Conservation (phyloP, 2,797 vertebrate genomes). For the Paratrypauchen microcephalus region DNA sequence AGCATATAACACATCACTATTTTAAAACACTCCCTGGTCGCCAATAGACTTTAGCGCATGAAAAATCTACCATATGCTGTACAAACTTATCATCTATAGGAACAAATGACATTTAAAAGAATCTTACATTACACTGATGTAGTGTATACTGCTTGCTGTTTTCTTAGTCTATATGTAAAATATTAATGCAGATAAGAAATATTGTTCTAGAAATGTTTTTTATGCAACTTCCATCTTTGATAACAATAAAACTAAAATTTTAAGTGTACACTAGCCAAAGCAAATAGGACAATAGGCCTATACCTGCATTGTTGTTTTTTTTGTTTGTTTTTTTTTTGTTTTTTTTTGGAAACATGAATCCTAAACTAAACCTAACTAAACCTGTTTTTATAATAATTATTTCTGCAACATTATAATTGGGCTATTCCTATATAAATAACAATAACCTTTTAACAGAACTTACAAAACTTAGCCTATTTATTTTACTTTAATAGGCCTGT, state of each 20-base stretch:
- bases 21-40: slow-evolving; percentile 8
- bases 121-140: background rate
- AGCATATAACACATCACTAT: slow-evolving; percentile 3
- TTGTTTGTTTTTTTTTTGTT: no score
- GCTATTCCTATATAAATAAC: background rate
- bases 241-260: background rate
- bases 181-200: background rate
- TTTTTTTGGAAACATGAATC: background rate
- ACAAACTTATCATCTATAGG: background rate
- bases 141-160: background rate
- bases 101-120: background rate
- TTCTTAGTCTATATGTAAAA: background rate
- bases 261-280: background rate
- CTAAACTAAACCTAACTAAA: background rate
- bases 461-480: background rate
- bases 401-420: background rate
- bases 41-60: slow-evolving; percentile 7
- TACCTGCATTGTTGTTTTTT: no score
- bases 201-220: background rate
- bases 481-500: background rate
- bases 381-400: background rate
- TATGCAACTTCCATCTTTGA: background rate
- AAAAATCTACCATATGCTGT: background rate
- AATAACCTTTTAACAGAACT: background rate
- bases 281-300: background rate